Percentiles rank a stretch among this genome's conserved stretches.
phyloP scores from a whole-genome alignment of 2,888 invertebrate species.

The Rhagophthalmus giganteus region DNA sequence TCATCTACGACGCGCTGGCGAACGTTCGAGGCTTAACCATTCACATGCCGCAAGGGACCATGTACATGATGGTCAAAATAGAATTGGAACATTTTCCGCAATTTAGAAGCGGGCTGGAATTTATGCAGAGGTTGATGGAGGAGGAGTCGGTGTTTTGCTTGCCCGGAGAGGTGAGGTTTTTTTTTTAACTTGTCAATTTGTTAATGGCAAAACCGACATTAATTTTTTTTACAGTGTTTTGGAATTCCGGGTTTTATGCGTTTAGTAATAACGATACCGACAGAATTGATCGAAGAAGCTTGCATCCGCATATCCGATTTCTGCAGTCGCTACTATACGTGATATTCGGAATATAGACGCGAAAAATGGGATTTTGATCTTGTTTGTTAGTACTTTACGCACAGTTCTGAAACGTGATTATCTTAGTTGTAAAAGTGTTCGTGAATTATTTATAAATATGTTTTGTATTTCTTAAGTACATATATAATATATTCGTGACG shows the following conservation, averaged over 20 bases:
- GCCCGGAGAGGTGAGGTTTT: constrained; percentile 78
- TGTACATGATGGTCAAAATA: constrained; percentile 97
- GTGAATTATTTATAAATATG: too few relatives aligned
- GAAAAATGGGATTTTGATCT: not conserved
- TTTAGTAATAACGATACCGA: constrained; percentile 91
- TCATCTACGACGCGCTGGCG: constrained; percentile 72
- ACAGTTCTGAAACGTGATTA: not conserved
- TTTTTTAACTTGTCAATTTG: constrained; percentile 2
- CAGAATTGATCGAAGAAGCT: constrained; percentile 81
- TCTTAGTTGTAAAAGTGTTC: too few relatives aligned
- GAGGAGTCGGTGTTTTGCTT: constrained; percentile 98
- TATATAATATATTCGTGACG: too few relatives aligned
- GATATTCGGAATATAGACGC: not conserved
- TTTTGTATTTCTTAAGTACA: too few relatives aligned
- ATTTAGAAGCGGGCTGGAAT: constrained; percentile 81
- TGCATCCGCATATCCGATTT: constrained; percentile 83
- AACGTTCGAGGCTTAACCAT: constrained; percentile 81
- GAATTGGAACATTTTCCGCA: constrained; percentile 79
- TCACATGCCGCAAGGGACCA: constrained; percentile 92
- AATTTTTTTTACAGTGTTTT: constrained; percentile 78
- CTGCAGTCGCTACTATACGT: constrained; percentile 68
- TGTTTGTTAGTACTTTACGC: not conserved
- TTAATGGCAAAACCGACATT: too few relatives aligned
- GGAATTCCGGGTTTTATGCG: constrained; percentile 89
- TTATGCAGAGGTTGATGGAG: constrained; percentile 83